These are phyloP conservation scores for Venustaconcha ellipsiformis DNA, from an alignment of 1,140 invertebrate genomes.

Conservation along the genomic window DNA sequence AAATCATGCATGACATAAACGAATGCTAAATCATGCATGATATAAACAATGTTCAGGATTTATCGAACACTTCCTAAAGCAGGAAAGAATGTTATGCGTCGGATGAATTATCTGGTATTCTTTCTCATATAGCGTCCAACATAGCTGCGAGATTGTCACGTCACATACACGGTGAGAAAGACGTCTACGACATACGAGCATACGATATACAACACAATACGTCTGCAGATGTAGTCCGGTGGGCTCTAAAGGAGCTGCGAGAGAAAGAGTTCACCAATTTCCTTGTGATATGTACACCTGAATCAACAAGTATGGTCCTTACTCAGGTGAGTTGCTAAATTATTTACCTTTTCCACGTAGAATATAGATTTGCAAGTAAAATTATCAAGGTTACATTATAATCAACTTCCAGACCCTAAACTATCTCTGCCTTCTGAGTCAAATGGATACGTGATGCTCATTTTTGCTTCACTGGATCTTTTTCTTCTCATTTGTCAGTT, in stretches of 20 bases:
- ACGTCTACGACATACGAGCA: slow-evolving; percentile 25
- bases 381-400: too few species aligned
- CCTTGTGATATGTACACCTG: slow-evolving; percentile 31
- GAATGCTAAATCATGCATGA: not conserved
- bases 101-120: not conserved
- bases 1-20: not conserved
- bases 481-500: too few species aligned
- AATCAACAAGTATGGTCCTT: slow-evolving; percentile 17
- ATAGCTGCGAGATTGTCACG: slow-evolving; percentile 26
- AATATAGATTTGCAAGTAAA: too few species aligned
- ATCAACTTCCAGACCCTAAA: too few species aligned
- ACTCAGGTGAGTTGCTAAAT: slow-evolving; percentile 21
- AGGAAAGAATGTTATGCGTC: not conserved
- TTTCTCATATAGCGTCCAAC: slow-evolving; percentile 1
- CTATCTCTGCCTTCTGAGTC: too few species aligned
- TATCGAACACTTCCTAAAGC: not conserved
- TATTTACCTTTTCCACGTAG: too few species aligned
- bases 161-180: slow-evolving; percentile 19
- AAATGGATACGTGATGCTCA: too few species aligned
- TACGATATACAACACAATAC: slow-evolving; percentile 22
- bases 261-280: slow-evolving; percentile 28
- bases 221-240: slow-evolving; percentile 26
- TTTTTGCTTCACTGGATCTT: too few species aligned
- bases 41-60: not conserved
- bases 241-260: slow-evolving; percentile 32